Percentiles rank a stretch among this genome's conserved stretches.
Evolutionary conservation across 2,797 vertebrate genomes (phyloP).

Genomic region (Xenops minutus): DNA sequence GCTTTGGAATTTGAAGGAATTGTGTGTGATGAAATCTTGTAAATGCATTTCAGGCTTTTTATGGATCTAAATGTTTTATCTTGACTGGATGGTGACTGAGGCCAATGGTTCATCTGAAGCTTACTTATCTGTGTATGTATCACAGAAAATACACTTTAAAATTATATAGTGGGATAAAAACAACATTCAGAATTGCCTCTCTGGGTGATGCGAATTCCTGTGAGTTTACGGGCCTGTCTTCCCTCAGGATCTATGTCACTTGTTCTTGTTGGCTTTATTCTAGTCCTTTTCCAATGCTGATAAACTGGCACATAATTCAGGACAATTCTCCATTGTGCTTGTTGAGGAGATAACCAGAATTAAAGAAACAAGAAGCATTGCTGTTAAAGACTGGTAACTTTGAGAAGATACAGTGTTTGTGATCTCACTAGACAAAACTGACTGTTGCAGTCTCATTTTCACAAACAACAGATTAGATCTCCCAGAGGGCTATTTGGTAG

Average conservation of each 20-base stretch:
- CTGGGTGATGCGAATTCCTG: not conserved
- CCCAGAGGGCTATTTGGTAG: not conserved
- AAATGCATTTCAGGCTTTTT: slow-evolving; percentile 52
- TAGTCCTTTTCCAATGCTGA: not conserved
- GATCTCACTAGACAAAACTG: not conserved
- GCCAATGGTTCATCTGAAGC: not conserved
- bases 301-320: not conserved
- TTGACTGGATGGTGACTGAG: slow-evolving; percentile 13
- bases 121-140: not conserved
- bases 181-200: not conserved
- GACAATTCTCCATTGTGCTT: not conserved
- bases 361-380: not conserved
- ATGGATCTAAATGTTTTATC: slow-evolving; percentile 42
- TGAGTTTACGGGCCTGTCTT: not conserved
- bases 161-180: not conserved
- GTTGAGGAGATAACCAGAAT: not conserved
- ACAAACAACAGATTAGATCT: not conserved
- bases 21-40: not conserved
- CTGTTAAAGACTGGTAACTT: not conserved
- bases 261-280: not conserved
- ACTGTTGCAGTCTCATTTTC: not conserved
- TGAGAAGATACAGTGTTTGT: fast-evolving
- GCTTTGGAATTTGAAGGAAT: slow-evolving; percentile 38
- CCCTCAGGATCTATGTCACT: not conserved
- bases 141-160: not conserved